These are phyloP conservation scores for Leptopilina myrica DNA, from an alignment of 2,888 invertebrate species.

Conservation along the genomic window DNA sequence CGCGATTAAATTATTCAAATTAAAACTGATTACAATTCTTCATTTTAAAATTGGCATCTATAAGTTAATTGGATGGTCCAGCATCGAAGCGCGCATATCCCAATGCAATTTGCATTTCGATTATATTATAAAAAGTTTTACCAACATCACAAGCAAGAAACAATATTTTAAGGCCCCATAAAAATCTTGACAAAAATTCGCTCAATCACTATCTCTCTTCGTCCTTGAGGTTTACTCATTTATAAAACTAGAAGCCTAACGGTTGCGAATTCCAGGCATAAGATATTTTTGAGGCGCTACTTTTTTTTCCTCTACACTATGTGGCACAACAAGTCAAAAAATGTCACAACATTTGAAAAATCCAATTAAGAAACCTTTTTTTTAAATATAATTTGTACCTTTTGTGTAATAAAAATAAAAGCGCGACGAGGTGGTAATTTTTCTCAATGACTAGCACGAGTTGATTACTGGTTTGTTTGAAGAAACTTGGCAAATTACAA, in stretches of 20 bases:
- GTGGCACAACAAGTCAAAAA: not conserved
- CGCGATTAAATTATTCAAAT: conserved; percentile 11
- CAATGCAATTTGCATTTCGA: conserved; percentile 31
- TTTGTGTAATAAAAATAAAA: conserved; percentile 16
- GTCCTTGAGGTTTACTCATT: too few relatives aligned
- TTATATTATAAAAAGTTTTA: conserved; percentile 14
- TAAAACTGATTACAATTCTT: conserved; percentile 17
- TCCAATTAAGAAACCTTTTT: not conserved
- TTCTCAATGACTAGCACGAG: conserved; percentile 32
- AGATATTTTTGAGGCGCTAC: not conserved
- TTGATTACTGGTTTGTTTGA: conserved; percentile 31
- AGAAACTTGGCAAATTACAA: conserved; percentile 32
- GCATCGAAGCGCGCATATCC: conserved; percentile 25
- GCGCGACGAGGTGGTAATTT: conserved; percentile 17
- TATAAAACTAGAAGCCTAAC: not conserved
- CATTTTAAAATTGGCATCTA: conserved; percentile 22
- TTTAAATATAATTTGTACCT: not conserved
- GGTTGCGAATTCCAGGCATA: not conserved
- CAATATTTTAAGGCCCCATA: conserved; percentile 1
- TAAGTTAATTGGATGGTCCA: conserved; percentile 34
- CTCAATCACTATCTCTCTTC: not conserved
- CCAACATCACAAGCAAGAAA: conserved; percentile 7
- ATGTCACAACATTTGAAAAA: conserved; percentile 1
- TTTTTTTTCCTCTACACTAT: not conserved
- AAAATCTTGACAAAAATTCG: not conserved